These are phyloP conservation scores for Ceratothoa steindachneri DNA, from an alignment of 2,888 invertebrate species.

Conservation along the genomic window DNA sequence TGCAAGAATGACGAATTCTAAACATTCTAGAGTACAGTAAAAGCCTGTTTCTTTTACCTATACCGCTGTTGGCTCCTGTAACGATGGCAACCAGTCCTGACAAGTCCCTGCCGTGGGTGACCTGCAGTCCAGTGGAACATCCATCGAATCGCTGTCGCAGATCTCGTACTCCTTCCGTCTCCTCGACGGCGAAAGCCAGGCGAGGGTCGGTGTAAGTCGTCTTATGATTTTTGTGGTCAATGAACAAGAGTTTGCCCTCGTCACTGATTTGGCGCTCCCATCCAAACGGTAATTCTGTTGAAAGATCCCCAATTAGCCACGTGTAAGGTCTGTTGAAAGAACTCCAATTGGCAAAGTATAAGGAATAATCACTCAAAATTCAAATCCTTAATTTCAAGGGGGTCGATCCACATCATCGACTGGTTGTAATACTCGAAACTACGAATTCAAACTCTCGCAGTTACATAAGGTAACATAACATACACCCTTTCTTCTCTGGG, in stretches of 20 bases:
- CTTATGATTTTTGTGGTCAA: slow-evolving; percentile 70
- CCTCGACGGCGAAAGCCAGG: slow-evolving; percentile 83
- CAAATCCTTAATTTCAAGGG: too few species aligned
- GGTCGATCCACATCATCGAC: too few species aligned
- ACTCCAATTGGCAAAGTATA: too few species aligned
- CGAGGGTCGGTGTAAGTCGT: slow-evolving; percentile 86
- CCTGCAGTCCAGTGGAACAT: slow-evolving; percentile 49
- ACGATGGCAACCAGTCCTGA: slow-evolving; percentile 77
- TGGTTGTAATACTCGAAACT: too few species aligned
- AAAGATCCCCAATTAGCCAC: not conserved
- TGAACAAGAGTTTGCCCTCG: slow-evolving; percentile 69
- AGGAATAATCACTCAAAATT: too few species aligned
- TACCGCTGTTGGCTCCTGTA: slow-evolving; percentile 87
- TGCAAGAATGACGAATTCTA: too few species aligned
- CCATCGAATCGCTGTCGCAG: slow-evolving; percentile 78
- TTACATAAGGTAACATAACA: too few species aligned
- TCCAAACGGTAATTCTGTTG: slow-evolving; percentile 59
- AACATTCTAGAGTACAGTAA: too few species aligned
- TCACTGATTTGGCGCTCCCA: slow-evolving; percentile 78
- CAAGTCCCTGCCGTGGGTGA: slow-evolving; percentile 81
- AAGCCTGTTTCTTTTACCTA: too few species aligned
- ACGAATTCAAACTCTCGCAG: too few species aligned
- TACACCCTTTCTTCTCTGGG: too few species aligned
- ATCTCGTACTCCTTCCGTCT: slow-evolving; percentile 66
- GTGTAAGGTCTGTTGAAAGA: too few species aligned